phyloP scores from a whole-genome alignment of 1,140 invertebrate genomes.

The Drosophila auraria region DNA sequence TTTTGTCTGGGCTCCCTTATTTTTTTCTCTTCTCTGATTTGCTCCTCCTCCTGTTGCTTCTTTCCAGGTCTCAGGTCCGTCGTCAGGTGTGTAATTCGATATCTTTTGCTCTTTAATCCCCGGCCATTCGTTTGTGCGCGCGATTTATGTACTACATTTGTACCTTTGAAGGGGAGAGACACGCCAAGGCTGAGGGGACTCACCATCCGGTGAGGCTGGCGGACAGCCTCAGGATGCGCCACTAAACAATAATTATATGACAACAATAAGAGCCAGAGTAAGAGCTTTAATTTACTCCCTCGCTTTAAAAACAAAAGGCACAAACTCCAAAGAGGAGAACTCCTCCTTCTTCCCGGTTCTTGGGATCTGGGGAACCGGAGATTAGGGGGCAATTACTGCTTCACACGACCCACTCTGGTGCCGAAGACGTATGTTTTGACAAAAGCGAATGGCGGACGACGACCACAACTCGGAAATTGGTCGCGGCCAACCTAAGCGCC shows the following conservation, averaged over 20 bases:
- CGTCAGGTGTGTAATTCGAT: conserved; percentile 85
- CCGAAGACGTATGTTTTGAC: conserved; percentile 69
- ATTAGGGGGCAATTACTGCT: conserved; percentile 82
- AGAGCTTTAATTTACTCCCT: conserved; percentile 37
- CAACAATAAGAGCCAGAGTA: conserved; percentile 66
- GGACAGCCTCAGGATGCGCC: conserved; percentile 74
- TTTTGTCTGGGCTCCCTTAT: conserved; percentile 65
- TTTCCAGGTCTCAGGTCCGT: conserved; percentile 37
- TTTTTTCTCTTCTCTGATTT: background rate
- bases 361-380: conserved; percentile 11
- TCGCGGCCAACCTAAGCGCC: conserved; percentile 61
- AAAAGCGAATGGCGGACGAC: conserved; percentile 36
- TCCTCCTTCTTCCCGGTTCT: background rate
- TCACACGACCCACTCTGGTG: conserved; percentile 58
- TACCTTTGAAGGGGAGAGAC: conserved; percentile 50
- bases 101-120: conserved; percentile 84
- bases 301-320: conserved; percentile 34
- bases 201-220: conserved; percentile 57
- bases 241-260: conserved; percentile 84
- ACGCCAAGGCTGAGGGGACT: background rate
- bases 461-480: conserved; percentile 23
- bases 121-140: conserved; percentile 79
- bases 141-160: conserved; percentile 84
- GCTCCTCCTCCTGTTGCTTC: background rate
- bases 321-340: background rate